Conservation (phyloP, 2,113 vertebrate genomes). For the Bubo bubo region DNA sequence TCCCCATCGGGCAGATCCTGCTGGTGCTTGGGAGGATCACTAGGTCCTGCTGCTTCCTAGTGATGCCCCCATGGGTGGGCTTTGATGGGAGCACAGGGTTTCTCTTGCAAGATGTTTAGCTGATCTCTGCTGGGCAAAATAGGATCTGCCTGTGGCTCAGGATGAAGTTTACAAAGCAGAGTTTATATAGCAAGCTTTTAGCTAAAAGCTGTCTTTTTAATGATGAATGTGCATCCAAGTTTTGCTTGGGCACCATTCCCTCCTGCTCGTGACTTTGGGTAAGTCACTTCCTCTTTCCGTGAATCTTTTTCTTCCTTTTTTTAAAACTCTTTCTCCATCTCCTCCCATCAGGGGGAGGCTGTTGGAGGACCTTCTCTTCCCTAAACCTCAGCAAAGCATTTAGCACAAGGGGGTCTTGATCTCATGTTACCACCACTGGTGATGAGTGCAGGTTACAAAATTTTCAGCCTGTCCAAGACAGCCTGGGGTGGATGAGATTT, state of each 20-base stretch:
- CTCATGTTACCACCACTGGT: background rate
- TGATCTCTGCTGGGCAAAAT: background rate
- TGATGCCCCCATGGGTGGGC: rapidly evolving
- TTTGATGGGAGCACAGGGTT: background rate
- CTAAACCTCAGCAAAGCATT: background rate
- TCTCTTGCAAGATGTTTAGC: background rate
- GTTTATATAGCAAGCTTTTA: background rate
- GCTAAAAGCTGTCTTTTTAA: background rate
- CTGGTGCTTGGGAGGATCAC: background rate
- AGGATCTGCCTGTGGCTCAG: background rate
- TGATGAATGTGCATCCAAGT: background rate
- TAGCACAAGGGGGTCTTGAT: background rate
- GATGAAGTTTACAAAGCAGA: background rate
- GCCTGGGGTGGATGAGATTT: background rate
- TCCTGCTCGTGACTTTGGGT: background rate
- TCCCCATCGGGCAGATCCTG: background rate
- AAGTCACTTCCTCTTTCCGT: background rate
- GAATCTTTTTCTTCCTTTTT: background rate
- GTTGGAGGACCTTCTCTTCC: background rate
- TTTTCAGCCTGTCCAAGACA: background rate
- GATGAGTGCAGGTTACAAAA: background rate
- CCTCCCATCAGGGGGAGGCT: background rate
- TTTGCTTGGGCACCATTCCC: background rate
- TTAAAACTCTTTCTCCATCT: background rate
- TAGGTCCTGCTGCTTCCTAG: background rate